Evolutionary conservation across 2,888 invertebrate genomes (phyloP), one percentile per base, ranked within the genome.

Genomic region (Tigriopus californicus): DNA sequence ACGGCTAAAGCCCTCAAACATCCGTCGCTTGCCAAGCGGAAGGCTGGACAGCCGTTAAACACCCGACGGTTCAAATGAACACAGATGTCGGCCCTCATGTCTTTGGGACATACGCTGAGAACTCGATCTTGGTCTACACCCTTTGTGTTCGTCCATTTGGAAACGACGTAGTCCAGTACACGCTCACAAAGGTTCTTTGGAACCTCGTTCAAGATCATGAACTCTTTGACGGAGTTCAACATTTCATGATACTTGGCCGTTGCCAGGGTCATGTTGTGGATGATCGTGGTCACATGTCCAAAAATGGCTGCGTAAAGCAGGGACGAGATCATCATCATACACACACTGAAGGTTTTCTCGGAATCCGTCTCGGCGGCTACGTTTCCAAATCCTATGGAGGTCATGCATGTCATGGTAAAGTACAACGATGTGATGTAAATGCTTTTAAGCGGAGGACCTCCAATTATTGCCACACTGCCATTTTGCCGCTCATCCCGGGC

Each of bases 61-160:
- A 76, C 77, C 64, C 76, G 75, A 18, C 77, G 67, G 66, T 77
- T 77, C 53, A 77, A 67, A 66, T 77, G 77, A 6, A 77, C 76
- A 63, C 77, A 77, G 41, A 77, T 73, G 65, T 77, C 77, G 1
- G 77, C 77, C 62, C 74, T 75, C 77, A 77, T 78, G 65, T 78
- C 77, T 66, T 77, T 77, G 0, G 77, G 77, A 65, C 77, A 77
- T 66, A 77, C 77, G 65, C 74, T 73, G 33, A 78, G 66, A 20
- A 77, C 77, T 74, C 75, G 65, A 4, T 63, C 56, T 18, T 76
- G 75, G 64, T 77, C 77, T 42, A 77, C 76, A 60, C 77, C 77
- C 64, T 77, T 77, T 1, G 74, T 75, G 66, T 76, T 75, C 20
- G 76, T 75, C 76, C 76, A 77, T 3, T 76, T 75, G 41, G 75